phyloP scores from a whole-genome alignment of 2,113 vertebrate genomes.

The Mesoclemmys tuberculata region DNA sequence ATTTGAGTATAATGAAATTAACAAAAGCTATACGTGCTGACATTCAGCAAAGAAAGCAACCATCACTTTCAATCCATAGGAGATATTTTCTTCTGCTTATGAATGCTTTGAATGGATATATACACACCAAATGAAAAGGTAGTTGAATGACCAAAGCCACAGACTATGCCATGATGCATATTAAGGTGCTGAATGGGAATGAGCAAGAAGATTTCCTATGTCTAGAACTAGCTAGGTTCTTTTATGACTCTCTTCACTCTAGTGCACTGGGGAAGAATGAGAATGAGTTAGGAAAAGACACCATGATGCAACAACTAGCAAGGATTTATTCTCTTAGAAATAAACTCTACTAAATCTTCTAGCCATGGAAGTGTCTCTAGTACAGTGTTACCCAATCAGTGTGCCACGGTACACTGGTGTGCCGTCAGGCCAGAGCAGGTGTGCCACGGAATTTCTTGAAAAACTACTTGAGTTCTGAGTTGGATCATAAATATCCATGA shows the following conservation, averaged over 20 bases:
- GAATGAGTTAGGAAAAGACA: neutral
- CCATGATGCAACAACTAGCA: neutral
- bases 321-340: neutral
- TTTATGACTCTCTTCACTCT: neutral
- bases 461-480: too few relatives aligned
- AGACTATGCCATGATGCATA: neutral
- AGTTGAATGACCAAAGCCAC: neutral
- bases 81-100: neutral
- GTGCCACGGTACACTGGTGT: too few relatives aligned
- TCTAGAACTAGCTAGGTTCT: neutral
- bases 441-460: too few relatives aligned
- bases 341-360: neutral
- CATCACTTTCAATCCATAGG: neutral
- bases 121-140: neutral
- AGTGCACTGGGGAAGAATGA: too few relatives aligned
- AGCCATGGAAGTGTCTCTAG: neutral
- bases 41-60: neutral
- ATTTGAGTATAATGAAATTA: constrained; percentile 10
- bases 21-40: neutral
- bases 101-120: neutral
- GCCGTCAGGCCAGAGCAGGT: too few relatives aligned
- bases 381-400: too few relatives aligned
- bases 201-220: neutral
- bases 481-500: too few relatives aligned
- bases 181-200: neutral